These are phyloP conservation scores for Chascanopsetta lugubris DNA, from an alignment of 2,113 vertebrate genomes.

Conservation along the genomic window DNA sequence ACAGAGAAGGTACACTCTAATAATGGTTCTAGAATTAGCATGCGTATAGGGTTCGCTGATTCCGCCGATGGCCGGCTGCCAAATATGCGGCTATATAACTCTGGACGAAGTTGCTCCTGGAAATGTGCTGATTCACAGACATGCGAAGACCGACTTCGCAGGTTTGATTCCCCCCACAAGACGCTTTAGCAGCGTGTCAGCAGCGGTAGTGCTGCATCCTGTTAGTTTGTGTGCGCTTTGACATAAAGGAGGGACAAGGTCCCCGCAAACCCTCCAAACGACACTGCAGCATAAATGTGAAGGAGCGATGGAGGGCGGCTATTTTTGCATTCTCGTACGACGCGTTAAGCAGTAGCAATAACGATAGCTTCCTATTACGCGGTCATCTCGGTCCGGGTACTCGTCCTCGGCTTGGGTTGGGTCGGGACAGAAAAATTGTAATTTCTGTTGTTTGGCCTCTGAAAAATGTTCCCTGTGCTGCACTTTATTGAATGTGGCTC, in stretches of 20 bases:
- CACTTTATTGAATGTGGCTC: too few relatives aligned
- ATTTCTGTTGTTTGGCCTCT: too few relatives aligned
- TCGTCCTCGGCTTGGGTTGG: too few relatives aligned
- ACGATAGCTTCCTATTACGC: too few relatives aligned
- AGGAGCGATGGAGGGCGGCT: too few relatives aligned
- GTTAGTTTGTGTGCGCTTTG: not conserved
- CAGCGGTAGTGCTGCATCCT: not conserved
- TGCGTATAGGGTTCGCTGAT: not conserved
- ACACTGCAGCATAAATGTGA: too few relatives aligned
- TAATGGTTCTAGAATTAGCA: not conserved
- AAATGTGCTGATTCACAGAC: not conserved
- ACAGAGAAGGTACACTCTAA: not conserved
- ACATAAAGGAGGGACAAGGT: not conserved
- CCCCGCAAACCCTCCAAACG: too few relatives aligned
- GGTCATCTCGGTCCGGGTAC: too few relatives aligned
- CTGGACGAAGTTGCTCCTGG: not conserved
- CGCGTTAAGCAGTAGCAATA: too few relatives aligned
- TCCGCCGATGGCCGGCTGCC: not conserved
- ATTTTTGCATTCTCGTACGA: not conserved
- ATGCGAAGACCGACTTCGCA: not conserved
- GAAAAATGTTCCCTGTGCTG: too few relatives aligned
- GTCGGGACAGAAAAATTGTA: too few relatives aligned
- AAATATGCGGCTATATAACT: not conserved
- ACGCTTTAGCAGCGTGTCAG: not conserved
- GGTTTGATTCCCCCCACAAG: not conserved